Evolutionary conservation across 2,888 invertebrate genomes (phyloP).

Genomic region (Bombylius major): DNA sequence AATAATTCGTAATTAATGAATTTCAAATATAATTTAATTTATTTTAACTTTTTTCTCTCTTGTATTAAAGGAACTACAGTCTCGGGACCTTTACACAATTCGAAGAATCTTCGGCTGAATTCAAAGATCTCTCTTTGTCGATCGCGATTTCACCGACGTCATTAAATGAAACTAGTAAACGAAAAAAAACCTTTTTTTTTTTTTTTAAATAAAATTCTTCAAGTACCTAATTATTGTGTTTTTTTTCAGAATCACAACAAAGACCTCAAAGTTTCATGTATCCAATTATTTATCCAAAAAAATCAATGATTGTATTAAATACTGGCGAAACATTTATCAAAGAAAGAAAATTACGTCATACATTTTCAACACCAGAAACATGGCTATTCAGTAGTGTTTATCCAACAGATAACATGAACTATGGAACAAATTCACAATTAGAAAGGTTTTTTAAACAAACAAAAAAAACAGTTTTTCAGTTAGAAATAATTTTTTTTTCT

Average conservation of each 20-base stretch:
- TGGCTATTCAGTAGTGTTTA: constrained; percentile 24
- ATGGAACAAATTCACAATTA: constrained; percentile 29
- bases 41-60: background rate
- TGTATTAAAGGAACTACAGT: constrained; percentile 8
- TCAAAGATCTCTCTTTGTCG: constrained; percentile 34
- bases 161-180: constrained; percentile 17
- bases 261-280: constrained; percentile 24
- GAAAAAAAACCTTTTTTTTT: background rate
- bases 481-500: background rate
- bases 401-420: constrained; percentile 26
- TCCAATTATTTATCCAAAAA: constrained; percentile 30
- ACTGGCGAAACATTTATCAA: constrained; percentile 21
- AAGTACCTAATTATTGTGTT: too few species aligned
- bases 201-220: too few species aligned
- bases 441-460: constrained; percentile 19
- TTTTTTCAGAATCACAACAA: constrained; percentile 12
- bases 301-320: constrained; percentile 32
- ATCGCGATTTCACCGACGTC: constrained; percentile 25
- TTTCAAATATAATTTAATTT: background rate
- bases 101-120: constrained; percentile 32
- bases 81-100: constrained; percentile 24
- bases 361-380: constrained; percentile 33
- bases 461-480: background rate
- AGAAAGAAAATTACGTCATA: constrained; percentile 30
- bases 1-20: constrained; percentile 9